A percentile compares a stretch with the other conserved stretches of the same genome.
Evolutionary conservation across 2,888 invertebrate species (phyloP).

Genomic region (Agrochola litura): DNA sequence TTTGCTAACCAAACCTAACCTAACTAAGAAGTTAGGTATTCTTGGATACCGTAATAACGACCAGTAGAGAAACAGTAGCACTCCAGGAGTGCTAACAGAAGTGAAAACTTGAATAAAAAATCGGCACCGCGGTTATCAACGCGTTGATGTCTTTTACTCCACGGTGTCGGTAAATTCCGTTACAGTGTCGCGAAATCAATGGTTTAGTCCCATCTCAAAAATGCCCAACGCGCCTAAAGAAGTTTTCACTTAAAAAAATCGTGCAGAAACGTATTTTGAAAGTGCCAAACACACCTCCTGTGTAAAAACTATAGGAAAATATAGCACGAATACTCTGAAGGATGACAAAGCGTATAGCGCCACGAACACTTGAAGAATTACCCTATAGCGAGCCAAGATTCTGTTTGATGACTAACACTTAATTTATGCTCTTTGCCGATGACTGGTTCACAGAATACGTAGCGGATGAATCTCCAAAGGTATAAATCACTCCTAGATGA

Average conservation of each 20-base stretch:
- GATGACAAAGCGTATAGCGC: constrained; percentile 15
- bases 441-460: constrained; percentile 37
- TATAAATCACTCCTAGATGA: constrained; percentile 37
- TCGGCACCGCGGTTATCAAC: too few species aligned
- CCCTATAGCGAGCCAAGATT: constrained; percentile 9
- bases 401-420: constrained; percentile 31
- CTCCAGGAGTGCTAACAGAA: too few species aligned
- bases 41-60: background rate
- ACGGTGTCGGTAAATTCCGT: too few species aligned
- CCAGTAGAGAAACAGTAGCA: background rate
- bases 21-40: too few species aligned
- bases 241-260: too few species aligned
- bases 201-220: too few species aligned
- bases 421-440: constrained; percentile 31
- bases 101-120: too few species aligned
- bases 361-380: constrained; percentile 21
- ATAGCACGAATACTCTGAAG: background rate
- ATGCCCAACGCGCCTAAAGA: too few species aligned
- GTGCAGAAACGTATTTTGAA: background rate
- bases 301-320: background rate
- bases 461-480: background rate
- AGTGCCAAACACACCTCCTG: background rate
- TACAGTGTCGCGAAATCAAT: too few species aligned
- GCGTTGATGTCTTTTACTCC: too few species aligned
- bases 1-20: too few species aligned